These are phyloP conservation scores for Lysiphlebus fabarum DNA, from an alignment of 1,140 invertebrate species.

Conservation along the genomic window DNA sequence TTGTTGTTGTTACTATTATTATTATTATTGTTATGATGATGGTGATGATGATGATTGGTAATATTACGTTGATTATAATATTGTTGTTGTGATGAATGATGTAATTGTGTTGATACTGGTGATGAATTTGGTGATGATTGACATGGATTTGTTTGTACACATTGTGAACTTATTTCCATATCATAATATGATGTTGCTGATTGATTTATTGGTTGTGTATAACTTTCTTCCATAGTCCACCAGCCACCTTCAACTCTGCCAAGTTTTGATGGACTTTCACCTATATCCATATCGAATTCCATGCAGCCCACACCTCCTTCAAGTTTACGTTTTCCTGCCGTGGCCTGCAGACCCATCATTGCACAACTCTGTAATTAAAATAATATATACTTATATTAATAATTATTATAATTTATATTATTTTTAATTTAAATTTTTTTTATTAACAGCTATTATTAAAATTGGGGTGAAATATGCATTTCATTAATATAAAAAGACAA, in stretches of 20 bases:
- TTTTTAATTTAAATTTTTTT: background rate
- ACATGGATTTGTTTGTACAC: conserved; percentile 36
- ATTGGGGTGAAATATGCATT: background rate
- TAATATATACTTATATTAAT: conserved; percentile 11
- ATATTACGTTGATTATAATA: conserved; percentile 38
- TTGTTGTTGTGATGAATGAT: conserved; percentile 25
- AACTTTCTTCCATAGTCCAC: conserved; percentile 53
- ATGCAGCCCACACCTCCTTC: conserved; percentile 56
- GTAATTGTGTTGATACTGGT: conserved; percentile 23
- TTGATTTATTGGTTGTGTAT: conserved; percentile 37
- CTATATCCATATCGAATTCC: conserved; percentile 54
- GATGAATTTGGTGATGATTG: conserved; percentile 24
- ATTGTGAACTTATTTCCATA: conserved; percentile 43
- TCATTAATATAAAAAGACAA: too few relatives aligned
- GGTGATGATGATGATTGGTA: background rate
- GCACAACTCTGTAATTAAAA: conserved; percentile 64
- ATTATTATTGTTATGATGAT: conserved; percentile 21
- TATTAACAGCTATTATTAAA: background rate
- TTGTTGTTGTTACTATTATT: conserved; percentile 35
- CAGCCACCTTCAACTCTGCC: conserved; percentile 51
- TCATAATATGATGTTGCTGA: conserved; percentile 39
- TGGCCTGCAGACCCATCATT: conserved; percentile 75
- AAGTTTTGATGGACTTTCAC: conserved; percentile 51
- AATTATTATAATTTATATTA: too few relatives aligned
- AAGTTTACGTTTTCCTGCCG: conserved; percentile 68